Percentiles rank a stretch among this genome's conserved stretches.
These are phyloP conservation scores for Morpho helenor DNA, from an alignment of 2,888 invertebrate genomes.

Conservation along the genomic window DNA sequence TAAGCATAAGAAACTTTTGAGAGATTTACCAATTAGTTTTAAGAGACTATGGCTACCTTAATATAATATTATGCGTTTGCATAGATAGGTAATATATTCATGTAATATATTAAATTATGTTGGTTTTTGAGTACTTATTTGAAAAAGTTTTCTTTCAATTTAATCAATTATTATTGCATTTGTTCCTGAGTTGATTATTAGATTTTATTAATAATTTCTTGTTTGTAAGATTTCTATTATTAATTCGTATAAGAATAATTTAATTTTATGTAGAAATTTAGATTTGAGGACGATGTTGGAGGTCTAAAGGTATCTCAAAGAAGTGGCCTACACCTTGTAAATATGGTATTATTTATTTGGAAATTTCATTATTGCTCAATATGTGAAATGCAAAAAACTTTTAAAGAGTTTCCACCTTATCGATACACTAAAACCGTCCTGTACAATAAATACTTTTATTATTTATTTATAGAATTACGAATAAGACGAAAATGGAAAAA, in stretches of 20 bases:
- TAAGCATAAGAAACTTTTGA: slow-evolving; percentile 62
- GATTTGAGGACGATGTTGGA: slow-evolving; percentile 56
- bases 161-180: slow-evolving; percentile 77
- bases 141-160: slow-evolving; percentile 63
- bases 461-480: slow-evolving; percentile 72
- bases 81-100: slow-evolving; percentile 73
- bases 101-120: slow-evolving; percentile 69
- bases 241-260: slow-evolving; percentile 61
- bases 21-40: slow-evolving; percentile 76
- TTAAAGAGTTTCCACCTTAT: slow-evolving; percentile 50
- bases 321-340: slow-evolving; percentile 34
- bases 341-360: slow-evolving; percentile 37
- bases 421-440: slow-evolving; percentile 60
- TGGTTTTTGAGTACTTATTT: slow-evolving; percentile 61
- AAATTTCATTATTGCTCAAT: slow-evolving; percentile 36
- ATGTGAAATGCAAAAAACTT: slow-evolving; percentile 31
- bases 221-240: slow-evolving; percentile 59
- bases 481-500: slow-evolving; percentile 66
- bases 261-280: slow-evolving; percentile 54
- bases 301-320: slow-evolving; percentile 29
- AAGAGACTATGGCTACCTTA: slow-evolving; percentile 72
- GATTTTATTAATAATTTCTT: slow-evolving; percentile 70
- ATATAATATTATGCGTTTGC: slow-evolving; percentile 57
- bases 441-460: slow-evolving; percentile 73
- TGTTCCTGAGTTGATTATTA: slow-evolving; percentile 78